Percentiles rank a stretch among this genome's conserved stretches.
phyloP scores from a whole-genome alignment of 2,113 vertebrate species.

The Hassar affinis region DNA sequence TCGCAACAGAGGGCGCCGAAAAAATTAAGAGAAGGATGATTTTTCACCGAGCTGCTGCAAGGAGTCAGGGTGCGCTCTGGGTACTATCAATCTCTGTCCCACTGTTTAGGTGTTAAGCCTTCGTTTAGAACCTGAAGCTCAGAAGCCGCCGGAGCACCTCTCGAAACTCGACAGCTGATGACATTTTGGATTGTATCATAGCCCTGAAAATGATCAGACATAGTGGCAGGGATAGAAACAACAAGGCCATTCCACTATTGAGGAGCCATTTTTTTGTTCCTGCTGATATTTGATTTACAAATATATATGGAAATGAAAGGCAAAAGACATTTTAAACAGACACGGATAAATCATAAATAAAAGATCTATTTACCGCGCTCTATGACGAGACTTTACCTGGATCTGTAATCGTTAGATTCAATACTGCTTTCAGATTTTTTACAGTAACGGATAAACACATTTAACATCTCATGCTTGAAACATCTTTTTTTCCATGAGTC shows the following conservation, averaged over 20 bases:
- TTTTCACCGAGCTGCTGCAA: constrained; percentile 15
- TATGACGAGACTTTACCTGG: neutral
- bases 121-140: neutral
- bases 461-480: neutral
- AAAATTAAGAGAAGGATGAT: constrained; percentile 27
- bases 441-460: neutral
- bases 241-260: no score
- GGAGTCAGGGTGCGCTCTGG: constrained; percentile 9
- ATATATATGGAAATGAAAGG: neutral
- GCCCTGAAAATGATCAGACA: constrained; percentile 2
- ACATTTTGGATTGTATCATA: neutral
- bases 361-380: neutral
- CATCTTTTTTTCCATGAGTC: neutral
- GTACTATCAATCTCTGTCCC: constrained; percentile 35
- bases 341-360: neutral
- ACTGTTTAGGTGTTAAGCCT: neutral
- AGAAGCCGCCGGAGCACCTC: neutral
- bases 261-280: constrained; percentile 12
- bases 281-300: constrained; percentile 3
- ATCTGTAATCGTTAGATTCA: neutral
- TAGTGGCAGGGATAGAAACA: neutral
- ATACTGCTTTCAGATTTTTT: neutral
- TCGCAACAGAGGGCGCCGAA: constrained; percentile 20
- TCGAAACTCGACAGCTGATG: neutral
- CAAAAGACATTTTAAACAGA: neutral